Percentiles rank a stretch among this genome's conserved stretches.
Evolutionary conservation across 2,888 invertebrate genomes (phyloP).

Genomic region (Tanytarsus gracilentus): DNA sequence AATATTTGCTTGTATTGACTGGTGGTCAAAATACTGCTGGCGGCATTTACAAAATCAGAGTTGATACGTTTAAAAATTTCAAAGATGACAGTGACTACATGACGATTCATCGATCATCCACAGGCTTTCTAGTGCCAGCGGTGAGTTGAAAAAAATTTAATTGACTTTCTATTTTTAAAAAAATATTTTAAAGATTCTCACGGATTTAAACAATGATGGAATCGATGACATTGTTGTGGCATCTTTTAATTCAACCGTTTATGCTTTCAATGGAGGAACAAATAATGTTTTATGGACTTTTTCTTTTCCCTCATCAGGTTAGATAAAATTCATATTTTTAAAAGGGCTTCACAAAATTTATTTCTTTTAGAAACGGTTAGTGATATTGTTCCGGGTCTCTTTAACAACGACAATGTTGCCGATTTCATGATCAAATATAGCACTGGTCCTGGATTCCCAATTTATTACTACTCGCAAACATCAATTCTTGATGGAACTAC

Average conservation of each 20-base stretch:
- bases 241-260: slow-evolving; percentile 60
- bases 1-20: slow-evolving; percentile 59
- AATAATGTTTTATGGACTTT: slow-evolving; percentile 65
- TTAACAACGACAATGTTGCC: slow-evolving; percentile 63
- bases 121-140: slow-evolving; percentile 58
- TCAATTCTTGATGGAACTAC: slow-evolving; percentile 40
- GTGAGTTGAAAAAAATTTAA: too few species aligned
- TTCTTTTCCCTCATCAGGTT: slow-evolving; percentile 47
- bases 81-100: slow-evolving; percentile 29
- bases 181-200: too few species aligned
- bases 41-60: slow-evolving; percentile 55
- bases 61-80: slow-evolving; percentile 40
- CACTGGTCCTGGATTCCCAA: slow-evolving; percentile 60
- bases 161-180: too few species aligned
- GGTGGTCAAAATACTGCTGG: slow-evolving; percentile 65
- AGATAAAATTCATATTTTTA: background rate
- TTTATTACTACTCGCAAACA: slow-evolving; percentile 59
- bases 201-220: slow-evolving; percentile 62
- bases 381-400: slow-evolving; percentile 68
- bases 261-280: slow-evolving; percentile 61
- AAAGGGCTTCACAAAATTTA: slow-evolving; percentile 36
- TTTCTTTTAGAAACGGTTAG: slow-evolving; percentile 53
- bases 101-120: slow-evolving; percentile 37
- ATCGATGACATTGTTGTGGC: slow-evolving; percentile 63
- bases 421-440: slow-evolving; percentile 66